A percentile compares a stretch with the other conserved stretches of the same genome.
These are phyloP conservation scores for Amphimedon queenslandica DNA, from an alignment of 37 sponge, comb jelly and placozoan genomes.

Conservation along the genomic window DNA sequence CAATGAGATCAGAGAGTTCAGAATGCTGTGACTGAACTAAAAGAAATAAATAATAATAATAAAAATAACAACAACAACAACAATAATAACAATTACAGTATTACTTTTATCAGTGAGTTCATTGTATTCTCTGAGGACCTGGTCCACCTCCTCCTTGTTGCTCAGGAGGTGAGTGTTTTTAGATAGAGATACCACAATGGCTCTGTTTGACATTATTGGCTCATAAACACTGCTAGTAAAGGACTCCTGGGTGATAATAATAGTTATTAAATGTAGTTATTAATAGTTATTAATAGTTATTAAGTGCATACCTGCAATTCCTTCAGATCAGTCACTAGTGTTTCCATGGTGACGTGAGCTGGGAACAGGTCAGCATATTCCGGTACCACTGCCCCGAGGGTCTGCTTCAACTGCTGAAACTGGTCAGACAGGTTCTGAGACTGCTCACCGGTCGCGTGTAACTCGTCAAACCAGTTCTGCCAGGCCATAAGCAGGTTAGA, in stretches of 20 bases:
- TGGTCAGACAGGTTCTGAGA: slow-evolving; percentile 36
- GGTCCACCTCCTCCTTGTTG: background rate
- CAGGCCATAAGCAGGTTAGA: slow-evolving; percentile 64
- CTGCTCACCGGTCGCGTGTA: slow-evolving; percentile 41
- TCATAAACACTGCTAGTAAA: background rate
- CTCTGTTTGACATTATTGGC: background rate
- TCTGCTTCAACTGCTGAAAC: slow-evolving; percentile 19
- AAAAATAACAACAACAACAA: too few species aligned
- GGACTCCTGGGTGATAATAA: too few species aligned
- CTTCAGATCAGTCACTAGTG: slow-evolving; percentile 24
- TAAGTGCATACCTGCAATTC: slow-evolving; percentile 34
- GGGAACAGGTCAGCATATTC: slow-evolving; percentile 34
- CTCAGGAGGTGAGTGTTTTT: background rate
- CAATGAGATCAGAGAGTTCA: slow-evolving; percentile 27
- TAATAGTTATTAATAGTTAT: too few species aligned
- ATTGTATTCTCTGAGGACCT: background rate
- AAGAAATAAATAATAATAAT: too few species aligned
- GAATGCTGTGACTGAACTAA: background rate
- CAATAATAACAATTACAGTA: background rate
- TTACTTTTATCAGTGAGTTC: background rate
- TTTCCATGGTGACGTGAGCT: slow-evolving; percentile 27
- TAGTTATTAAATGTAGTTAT: too few species aligned
- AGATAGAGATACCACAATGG: background rate
- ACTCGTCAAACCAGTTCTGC: slow-evolving; percentile 78
- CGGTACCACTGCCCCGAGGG: slow-evolving; percentile 14